Percentiles rank a stretch among this genome's conserved stretches.
Conservation (phyloP, 2,797 vertebrate genomes). For the Coregonus suidteri region DNA sequence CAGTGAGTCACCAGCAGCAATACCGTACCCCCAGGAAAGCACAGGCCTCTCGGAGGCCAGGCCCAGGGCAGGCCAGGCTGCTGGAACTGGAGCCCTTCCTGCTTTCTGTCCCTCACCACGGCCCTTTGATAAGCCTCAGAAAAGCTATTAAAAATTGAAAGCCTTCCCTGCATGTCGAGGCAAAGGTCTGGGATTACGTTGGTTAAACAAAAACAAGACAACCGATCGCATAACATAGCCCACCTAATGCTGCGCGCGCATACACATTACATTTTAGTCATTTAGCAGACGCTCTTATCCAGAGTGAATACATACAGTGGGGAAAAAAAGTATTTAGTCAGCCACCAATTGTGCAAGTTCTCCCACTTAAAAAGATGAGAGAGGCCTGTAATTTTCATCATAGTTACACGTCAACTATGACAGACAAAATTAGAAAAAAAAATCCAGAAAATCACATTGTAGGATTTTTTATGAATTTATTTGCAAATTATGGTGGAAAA, state of each 20-base stretch:
- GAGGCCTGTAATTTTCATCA: too few relatives aligned
- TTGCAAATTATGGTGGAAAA: too few relatives aligned
- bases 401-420: too few relatives aligned
- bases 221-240: slow-evolving; percentile 26
- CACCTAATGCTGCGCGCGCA: slow-evolving; percentile 24
- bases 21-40: slow-evolving; percentile 56
- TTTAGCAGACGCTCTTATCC: too few relatives aligned
- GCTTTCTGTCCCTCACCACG: slow-evolving; percentile 35
- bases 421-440: too few relatives aligned
- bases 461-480: too few relatives aligned
- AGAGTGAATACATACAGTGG: too few relatives aligned
- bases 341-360: too few relatives aligned
- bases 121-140: slow-evolving; percentile 59
- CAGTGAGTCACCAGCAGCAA: slow-evolving; percentile 50
- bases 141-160: slow-evolving; percentile 63
- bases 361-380: too few relatives aligned
- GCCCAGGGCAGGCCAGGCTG: neutral
- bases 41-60: slow-evolving; percentile 37
- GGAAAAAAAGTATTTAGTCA: too few relatives aligned
- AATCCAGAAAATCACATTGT: too few relatives aligned
- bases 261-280: neutral
- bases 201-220: slow-evolving; percentile 55
- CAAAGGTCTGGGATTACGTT: slow-evolving; percentile 45
- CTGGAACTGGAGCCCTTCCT: slow-evolving; percentile 48
- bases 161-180: slow-evolving; percentile 55